Evolutionary conservation across 2,888 invertebrate species (phyloP).

Genomic region (Epistrophella euchroma): DNA sequence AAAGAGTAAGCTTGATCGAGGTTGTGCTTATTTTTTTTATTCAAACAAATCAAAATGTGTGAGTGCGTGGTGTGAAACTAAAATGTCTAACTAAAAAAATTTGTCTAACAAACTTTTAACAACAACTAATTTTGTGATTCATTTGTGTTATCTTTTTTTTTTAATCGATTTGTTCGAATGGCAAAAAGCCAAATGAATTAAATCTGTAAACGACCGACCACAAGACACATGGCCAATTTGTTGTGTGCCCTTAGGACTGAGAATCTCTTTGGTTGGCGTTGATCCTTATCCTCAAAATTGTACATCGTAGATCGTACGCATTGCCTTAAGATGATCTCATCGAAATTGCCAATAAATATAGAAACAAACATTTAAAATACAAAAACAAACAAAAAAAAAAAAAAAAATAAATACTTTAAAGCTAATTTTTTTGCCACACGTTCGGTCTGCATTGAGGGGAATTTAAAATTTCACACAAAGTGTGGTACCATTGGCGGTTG

Average conservation of each 20-base stretch:
- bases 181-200: constrained; percentile 54
- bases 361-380: constrained; percentile 27
- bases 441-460: neutral
- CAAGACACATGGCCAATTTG: constrained; percentile 45
- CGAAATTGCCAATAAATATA: constrained; percentile 52
- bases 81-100: constrained; percentile 33
- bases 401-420: constrained; percentile 51
- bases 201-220: constrained; percentile 14
- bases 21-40: neutral
- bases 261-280: constrained; percentile 44
- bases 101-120: constrained; percentile 66
- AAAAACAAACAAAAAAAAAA: neutral
- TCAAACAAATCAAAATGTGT: neutral
- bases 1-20: neutral
- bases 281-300: constrained; percentile 59
- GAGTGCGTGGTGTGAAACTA: constrained; percentile 16
- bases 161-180: constrained; percentile 19
- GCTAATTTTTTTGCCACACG: constrained; percentile 40
- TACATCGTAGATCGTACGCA: constrained; percentile 49
- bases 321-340: constrained; percentile 66
- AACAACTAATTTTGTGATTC: constrained; percentile 63
- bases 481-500: constrained; percentile 37
- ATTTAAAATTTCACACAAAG: constrained; percentile 38
- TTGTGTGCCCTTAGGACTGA: constrained; percentile 53
- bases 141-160: constrained; percentile 34